These are phyloP conservation scores for Geotrypetes seraphini DNA, from an alignment of 2,797 vertebrate genomes.

Conservation along the genomic window DNA sequence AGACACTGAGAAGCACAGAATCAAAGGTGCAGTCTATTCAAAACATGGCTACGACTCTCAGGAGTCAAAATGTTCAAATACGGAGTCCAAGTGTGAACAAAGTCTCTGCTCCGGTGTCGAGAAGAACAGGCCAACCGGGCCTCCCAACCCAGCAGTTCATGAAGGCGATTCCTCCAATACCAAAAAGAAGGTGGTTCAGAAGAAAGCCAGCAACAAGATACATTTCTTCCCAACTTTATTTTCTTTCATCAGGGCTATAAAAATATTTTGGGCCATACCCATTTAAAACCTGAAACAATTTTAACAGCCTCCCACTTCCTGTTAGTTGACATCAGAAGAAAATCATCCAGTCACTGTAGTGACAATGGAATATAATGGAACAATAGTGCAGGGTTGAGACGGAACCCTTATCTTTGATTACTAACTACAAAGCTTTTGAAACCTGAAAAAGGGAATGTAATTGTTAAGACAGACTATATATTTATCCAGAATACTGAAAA, in stretches of 20 bases:
- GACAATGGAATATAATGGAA: constrained; percentile 24
- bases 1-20: too few relatives aligned
- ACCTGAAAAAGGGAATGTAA: constrained; percentile 32
- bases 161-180: too few relatives aligned
- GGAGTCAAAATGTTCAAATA: too few relatives aligned
- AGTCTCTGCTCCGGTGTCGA: too few relatives aligned
- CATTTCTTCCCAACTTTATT: too few relatives aligned
- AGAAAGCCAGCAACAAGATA: too few relatives aligned
- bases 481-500: neutral
- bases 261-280: constrained; percentile 20
- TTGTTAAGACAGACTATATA: constrained; percentile 26
- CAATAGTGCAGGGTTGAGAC: constrained; percentile 17
- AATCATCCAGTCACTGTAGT: constrained; percentile 30
- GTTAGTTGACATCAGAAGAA: constrained; percentile 33
- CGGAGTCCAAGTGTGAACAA: too few relatives aligned
- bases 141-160: too few relatives aligned
- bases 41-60: too few relatives aligned
- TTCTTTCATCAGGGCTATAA: constrained; percentile 12
- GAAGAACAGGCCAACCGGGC: too few relatives aligned
- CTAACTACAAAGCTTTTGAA: constrained; percentile 39
- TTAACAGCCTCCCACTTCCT: constrained; percentile 26
- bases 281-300: constrained; percentile 13
- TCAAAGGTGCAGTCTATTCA: too few relatives aligned
- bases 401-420: constrained; percentile 41
- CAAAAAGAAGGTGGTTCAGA: too few relatives aligned